Percentiles rank a stretch among this genome's conserved stretches.
phyloP scores from a whole-genome alignment of 2,113 vertebrate species.

The Trachemys scripta region DNA sequence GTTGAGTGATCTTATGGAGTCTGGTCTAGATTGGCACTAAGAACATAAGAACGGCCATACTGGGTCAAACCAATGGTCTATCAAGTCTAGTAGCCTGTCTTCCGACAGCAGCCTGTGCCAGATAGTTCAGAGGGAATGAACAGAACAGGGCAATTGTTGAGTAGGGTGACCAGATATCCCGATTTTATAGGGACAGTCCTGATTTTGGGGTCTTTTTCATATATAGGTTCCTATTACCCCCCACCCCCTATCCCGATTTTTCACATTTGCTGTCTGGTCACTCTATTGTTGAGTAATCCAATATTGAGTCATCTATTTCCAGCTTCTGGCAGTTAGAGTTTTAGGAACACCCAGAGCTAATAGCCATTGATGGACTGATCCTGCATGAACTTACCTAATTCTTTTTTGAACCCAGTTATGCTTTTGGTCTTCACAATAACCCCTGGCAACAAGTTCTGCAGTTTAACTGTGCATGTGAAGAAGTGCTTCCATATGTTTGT shows the following conservation, averaged over 20 bases:
- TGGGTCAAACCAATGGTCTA: too few relatives aligned
- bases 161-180: too few relatives aligned
- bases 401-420: not conserved
- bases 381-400: not conserved
- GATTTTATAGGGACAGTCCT: too few relatives aligned
- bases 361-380: not conserved
- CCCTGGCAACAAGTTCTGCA: too few relatives aligned
- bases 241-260: too few relatives aligned
- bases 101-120: not conserved
- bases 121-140: not conserved
- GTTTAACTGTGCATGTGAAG: too few relatives aligned
- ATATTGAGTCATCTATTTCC: not conserved
- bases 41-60: not conserved
- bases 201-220: too few relatives aligned
- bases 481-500: too few relatives aligned
- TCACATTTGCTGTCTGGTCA: too few relatives aligned
- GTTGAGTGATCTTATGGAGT: not conserved
- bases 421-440: not conserved
- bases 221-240: too few relatives aligned
- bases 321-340: not conserved
- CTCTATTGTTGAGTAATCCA: not conserved
- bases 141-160: not conserved
- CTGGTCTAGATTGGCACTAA: not conserved
- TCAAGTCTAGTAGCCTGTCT: not conserved
- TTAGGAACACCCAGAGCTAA: not conserved